These are phyloP conservation scores for Cinclus cinclus DNA, from an alignment of 2,113 vertebrate species.

Conservation along the genomic window DNA sequence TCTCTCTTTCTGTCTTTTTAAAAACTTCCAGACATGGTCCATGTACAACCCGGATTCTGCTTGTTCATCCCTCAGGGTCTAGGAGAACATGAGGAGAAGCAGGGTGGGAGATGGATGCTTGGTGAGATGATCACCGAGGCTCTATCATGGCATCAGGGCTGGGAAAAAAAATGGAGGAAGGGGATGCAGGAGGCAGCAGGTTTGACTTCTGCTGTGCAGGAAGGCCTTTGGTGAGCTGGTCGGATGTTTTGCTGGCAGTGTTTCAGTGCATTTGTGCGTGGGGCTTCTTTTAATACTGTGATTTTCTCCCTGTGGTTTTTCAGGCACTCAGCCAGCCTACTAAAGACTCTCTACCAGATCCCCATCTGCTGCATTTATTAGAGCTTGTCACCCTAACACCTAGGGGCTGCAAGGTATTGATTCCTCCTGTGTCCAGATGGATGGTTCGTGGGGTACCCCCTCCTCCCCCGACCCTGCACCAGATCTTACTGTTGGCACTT, in stretches of 20 bases:
- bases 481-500: neutral
- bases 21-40: neutral
- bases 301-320: conserved; percentile 56
- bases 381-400: conserved; percentile 46
- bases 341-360: conserved; percentile 50
- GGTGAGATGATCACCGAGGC: neutral
- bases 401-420: conserved; percentile 30
- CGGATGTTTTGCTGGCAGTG: neutral
- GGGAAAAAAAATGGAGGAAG: neutral
- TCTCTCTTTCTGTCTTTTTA: neutral
- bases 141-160: neutral
- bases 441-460: neutral
- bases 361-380: conserved; percentile 60
- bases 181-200: neutral
- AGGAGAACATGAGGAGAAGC: neutral
- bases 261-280: conserved; percentile 12
- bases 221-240: neutral
- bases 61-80: neutral
- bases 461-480: neutral
- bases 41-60: neutral
- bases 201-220: neutral
- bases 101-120: neutral
- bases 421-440: conserved; percentile 20
- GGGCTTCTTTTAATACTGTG: conserved; percentile 44
- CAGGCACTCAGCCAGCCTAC: conserved; percentile 60